Percentiles rank a stretch among this genome's conserved stretches.
Conservation (phyloP, 2,113 vertebrate species). For the Cyanocitta stelleri region DNA sequence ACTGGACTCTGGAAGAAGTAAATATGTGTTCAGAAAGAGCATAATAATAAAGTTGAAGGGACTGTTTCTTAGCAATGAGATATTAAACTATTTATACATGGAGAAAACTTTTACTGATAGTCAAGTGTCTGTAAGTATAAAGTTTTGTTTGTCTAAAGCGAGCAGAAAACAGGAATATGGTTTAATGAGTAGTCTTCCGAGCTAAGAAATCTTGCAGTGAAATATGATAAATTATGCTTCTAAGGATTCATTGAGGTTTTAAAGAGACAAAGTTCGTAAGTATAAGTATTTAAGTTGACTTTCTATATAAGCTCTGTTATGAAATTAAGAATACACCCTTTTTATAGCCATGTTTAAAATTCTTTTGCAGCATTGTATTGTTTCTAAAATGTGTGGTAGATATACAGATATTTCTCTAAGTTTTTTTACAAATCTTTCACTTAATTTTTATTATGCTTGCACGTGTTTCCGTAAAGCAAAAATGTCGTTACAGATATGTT, state of each 20-base stretch:
- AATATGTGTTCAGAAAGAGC: conserved; percentile 44
- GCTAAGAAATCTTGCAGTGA: conserved; percentile 42
- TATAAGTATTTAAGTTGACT: conserved; percentile 49
- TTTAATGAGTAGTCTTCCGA: conserved; percentile 15
- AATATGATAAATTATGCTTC: conserved; percentile 39
- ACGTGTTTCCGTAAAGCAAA: neutral
- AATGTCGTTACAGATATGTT: neutral
- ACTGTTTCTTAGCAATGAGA: conserved; percentile 54
- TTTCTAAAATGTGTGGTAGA: neutral
- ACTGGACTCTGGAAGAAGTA: conserved; percentile 52
- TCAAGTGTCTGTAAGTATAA: conserved; percentile 71
- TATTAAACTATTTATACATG: conserved; percentile 74
- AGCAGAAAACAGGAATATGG: conserved; percentile 17
- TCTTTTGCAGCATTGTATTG: neutral
- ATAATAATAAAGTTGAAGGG: neutral
- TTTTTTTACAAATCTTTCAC: neutral
- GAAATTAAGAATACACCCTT: neutral
- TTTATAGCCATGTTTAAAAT: neutral
- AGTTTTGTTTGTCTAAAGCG: conserved; percentile 54
- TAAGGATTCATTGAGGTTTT: conserved; percentile 53
- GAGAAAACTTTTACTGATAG: conserved; percentile 83
- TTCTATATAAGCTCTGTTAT: neutral
- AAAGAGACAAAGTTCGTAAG: conserved; percentile 54
- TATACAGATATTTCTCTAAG: neutral
- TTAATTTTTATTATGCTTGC: neutral